phyloP scores from a whole-genome alignment of 2,797 vertebrate species.

The Aldrovandia affinis region DNA sequence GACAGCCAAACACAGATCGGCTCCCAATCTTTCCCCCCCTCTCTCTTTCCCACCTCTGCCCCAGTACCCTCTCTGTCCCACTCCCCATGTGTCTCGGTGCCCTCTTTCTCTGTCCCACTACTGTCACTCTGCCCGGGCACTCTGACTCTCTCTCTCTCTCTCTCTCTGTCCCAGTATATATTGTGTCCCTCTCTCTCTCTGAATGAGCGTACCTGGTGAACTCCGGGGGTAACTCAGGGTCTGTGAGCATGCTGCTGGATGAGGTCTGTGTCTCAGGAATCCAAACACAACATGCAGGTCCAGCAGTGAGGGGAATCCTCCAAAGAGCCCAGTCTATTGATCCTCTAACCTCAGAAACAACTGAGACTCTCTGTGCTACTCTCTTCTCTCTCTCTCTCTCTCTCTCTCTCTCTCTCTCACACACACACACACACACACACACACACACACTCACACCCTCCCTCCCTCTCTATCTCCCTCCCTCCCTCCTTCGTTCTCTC shows the following conservation, averaged over 20 bases:
- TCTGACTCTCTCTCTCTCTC: conserved; percentile 3
- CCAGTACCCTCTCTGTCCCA: background rate
- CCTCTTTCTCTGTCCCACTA: conserved; percentile 31
- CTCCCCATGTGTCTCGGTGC: background rate
- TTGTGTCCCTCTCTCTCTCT: background rate
- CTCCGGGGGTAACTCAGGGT: conserved; percentile 98
- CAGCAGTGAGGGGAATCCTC: conserved; percentile 70
- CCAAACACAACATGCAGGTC: conserved; percentile 87
- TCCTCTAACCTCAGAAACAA: conserved; percentile 89
- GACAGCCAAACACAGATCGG: conserved; percentile 50
- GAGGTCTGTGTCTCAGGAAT: conserved; percentile 80
- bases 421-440: conserved; percentile 35
- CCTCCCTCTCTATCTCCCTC: conserved; percentile 67
- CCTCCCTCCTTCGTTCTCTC: conserved; percentile 77
- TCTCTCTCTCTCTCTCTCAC: conserved; percentile 62
- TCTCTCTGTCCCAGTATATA: conserved; percentile 12
- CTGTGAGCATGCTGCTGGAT: conserved; percentile 97
- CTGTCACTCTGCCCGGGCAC: conserved; percentile 1
- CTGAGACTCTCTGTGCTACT: conserved; percentile 72
- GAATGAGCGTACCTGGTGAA: conserved; percentile 91
- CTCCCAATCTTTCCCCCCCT: conserved; percentile 27
- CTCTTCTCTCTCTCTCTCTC: conserved; percentile 57
- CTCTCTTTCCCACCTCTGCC: conserved; percentile 6
- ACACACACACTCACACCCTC: conserved; percentile 36
- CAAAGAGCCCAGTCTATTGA: conserved; percentile 90